Percentiles rank a stretch among this genome's conserved stretches.
phyloP scores from a whole-genome alignment of 2,113 vertebrate species.

The Capricornis sumatraensis region DNA sequence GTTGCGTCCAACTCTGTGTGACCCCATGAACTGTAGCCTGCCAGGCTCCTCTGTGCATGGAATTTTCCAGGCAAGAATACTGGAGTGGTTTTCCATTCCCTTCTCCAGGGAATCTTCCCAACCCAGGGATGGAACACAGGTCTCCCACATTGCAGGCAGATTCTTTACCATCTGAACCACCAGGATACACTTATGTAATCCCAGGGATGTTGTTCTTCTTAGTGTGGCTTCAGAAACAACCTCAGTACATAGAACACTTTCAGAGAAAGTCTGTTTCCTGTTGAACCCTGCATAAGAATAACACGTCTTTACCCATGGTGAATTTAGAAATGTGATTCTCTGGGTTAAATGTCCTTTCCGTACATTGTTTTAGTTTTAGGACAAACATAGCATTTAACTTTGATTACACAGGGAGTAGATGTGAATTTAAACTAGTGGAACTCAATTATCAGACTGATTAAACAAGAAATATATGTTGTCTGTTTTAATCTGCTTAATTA shows the following conservation, averaged over 20 bases:
- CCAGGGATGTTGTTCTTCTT: background rate
- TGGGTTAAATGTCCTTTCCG: background rate
- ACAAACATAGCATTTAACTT: constrained; percentile 27
- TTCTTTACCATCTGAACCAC: background rate
- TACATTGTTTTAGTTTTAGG: background rate
- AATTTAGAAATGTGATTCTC: background rate
- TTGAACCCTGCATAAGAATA: background rate
- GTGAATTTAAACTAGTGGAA: constrained; percentile 57
- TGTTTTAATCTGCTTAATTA: constrained; percentile 70
- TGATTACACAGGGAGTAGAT: constrained; percentile 54
- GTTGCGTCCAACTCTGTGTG: background rate
- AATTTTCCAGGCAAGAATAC: background rate
- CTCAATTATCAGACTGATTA: constrained; percentile 71
- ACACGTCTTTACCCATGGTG: background rate
- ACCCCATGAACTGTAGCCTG: background rate
- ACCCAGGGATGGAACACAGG: background rate
- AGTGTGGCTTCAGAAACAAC: background rate
- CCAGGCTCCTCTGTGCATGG: background rate
- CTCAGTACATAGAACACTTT: rapidly evolving
- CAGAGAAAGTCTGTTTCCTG: background rate
- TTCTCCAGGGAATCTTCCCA: background rate
- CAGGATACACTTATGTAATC: background rate
- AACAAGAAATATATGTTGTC: constrained; percentile 64
- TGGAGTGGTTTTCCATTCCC: background rate
- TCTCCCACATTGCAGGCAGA: background rate